Evolutionary conservation across 2,888 invertebrate genomes (phyloP), one percentile per base, ranked within the genome.

Genomic region (Rhagonycha fulva): DNA sequence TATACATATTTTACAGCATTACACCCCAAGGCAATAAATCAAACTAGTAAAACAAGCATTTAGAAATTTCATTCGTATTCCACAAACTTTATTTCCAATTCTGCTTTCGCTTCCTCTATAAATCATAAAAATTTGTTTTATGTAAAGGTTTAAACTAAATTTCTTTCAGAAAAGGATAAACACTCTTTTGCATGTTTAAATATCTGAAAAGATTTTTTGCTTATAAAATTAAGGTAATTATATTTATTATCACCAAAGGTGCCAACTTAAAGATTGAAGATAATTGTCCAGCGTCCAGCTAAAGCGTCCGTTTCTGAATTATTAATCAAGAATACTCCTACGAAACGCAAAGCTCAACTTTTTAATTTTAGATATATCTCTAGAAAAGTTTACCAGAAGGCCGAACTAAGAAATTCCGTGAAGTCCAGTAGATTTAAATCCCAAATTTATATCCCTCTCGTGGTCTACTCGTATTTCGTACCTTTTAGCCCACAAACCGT

Each of bases 81-180:
- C 66, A 32, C 71, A 71, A 75, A 67, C 47, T 71, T 75, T 75
- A 75, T 71, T 75, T 75, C 71, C 75, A 68, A 71, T 71, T 75
- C 68, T 66, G 69, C 60, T 71, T 61, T 47, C 47, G n/a, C 47
- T 62, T 28, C 63, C 47, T 47, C 74, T 12, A 66, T 74, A 74
- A 74, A 74, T 74, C 74, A 74, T 70, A 74, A 74, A 74, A 74
- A 63, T 74, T 63, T 70, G 70, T 70, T 74, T 74, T 73, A 62
- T 60, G n/a, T 47, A 47, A 47, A 47, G 12, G n/a, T n/a, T n/a
- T 47, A 2, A 47, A n/a, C n/a, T n/a, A 47, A 47, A 7, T 7
- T n/a, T 47, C 32, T n/a, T 47, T 2, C n/a, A 2, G n/a, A 47
- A 47, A 47, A 47, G n/a, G 3, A 1, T n/a, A n/a, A 5, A n/a